Evolutionary conservation across 2,797 vertebrate genomes (phyloP).

Genomic region (Acanthornis magna): DNA sequence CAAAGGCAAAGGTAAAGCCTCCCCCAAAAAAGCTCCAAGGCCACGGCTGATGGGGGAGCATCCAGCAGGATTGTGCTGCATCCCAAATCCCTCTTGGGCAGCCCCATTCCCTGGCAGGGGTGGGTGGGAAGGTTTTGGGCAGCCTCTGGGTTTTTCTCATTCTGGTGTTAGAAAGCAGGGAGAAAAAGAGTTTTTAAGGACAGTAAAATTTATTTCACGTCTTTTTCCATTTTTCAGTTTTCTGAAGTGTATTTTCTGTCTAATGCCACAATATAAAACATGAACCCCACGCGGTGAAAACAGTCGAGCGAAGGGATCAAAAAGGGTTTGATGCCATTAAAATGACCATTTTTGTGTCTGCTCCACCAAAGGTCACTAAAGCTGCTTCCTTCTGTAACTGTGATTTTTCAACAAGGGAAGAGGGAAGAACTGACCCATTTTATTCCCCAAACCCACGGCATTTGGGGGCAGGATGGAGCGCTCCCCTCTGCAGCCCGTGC

Average conservation of each 20-base stretch:
- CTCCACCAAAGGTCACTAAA: not conserved
- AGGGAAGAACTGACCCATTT: not conserved
- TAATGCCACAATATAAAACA: accelerated
- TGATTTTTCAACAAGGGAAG: not conserved
- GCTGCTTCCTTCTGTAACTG: not conserved
- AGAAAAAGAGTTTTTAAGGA: not conserved
- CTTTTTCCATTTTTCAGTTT: not conserved
- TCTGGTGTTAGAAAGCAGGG: not conserved
- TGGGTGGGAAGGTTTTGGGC: not conserved
- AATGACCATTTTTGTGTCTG: not conserved
- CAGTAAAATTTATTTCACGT: not conserved
- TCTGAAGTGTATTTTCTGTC: accelerated
- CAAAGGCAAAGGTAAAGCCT: not conserved
- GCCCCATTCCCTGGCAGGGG: not conserved
- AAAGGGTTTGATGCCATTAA: not conserved
- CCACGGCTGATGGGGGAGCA: accelerated
- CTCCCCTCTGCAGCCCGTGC: not conserved
- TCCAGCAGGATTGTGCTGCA: not conserved
- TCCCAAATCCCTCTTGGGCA: not conserved
- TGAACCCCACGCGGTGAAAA: accelerated
- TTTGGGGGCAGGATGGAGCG: not conserved
- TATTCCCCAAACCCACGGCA: accelerated
- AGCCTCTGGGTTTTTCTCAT: not conserved
- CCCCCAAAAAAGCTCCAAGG: not conserved
- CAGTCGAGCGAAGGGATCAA: accelerated